A percentile compares a stretch with the other conserved stretches of the same genome.
Evolutionary conservation across 2,888 invertebrate species (phyloP).

Genomic region (Tryphoninae sp.): DNA sequence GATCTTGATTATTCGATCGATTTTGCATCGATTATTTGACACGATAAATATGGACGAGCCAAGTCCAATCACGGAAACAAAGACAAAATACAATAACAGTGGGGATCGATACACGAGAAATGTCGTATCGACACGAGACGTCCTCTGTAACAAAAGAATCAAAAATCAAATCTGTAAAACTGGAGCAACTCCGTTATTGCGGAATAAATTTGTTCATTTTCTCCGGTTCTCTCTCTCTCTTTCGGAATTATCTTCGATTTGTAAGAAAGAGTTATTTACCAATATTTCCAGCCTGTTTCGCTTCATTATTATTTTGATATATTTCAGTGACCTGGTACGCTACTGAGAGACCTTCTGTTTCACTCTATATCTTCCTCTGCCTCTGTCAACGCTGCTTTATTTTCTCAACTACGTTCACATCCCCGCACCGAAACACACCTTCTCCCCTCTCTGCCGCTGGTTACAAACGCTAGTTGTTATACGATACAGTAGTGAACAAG

Average conservation of each 20-base stretch:
- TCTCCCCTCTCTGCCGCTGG: background rate
- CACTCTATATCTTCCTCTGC: background rate
- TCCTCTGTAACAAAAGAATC: background rate
- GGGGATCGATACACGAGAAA: conserved; percentile 1
- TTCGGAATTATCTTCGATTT: conserved; percentile 27
- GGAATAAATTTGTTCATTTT: conserved; percentile 7
- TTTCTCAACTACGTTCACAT: conserved; percentile 40
- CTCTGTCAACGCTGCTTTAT: conserved; percentile 53
- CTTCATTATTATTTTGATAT: conserved; percentile 35
- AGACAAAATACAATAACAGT: background rate
- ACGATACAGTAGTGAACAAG: conserved; percentile 45
- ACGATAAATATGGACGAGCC: too few relatives aligned
- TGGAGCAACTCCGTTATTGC: conserved; percentile 5
- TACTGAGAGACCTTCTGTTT: background rate
- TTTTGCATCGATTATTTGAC: too few relatives aligned
- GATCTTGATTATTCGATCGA: background rate
- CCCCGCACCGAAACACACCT: background rate
- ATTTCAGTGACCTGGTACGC: conserved; percentile 10
- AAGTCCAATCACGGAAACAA: background rate
- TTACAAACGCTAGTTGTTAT: conserved; percentile 25
- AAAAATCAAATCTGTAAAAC: conserved; percentile 3
- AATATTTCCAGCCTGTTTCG: conserved; percentile 23
- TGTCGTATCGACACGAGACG: background rate
- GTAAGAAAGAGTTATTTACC: conserved; percentile 3
- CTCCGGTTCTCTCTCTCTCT: background rate